Conservation (phyloP, 2,797 vertebrate species). For the Botia almorhae region DNA sequence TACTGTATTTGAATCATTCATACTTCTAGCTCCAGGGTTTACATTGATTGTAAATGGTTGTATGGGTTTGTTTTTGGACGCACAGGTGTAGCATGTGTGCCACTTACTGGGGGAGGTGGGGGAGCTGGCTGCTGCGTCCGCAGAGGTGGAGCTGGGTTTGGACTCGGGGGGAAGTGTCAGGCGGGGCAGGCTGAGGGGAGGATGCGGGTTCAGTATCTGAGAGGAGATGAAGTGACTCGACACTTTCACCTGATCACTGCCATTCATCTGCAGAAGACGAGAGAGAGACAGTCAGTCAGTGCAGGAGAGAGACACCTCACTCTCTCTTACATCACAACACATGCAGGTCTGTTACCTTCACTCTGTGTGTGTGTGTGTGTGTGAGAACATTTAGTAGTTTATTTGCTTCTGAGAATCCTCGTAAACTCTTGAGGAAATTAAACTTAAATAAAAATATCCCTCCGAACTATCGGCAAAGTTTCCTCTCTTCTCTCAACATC, state of each 20-base stretch:
- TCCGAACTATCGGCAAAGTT: neutral
- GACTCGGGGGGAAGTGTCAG: constrained; percentile 85
- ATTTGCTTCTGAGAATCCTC: neutral
- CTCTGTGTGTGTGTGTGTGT: neutral
- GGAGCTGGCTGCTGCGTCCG: constrained; percentile 86
- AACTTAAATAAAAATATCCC: neutral
- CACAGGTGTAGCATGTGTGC: constrained; percentile 15
- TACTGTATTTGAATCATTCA: no score
- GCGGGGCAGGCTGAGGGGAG: constrained; percentile 83
- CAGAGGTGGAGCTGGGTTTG: constrained; percentile 89
- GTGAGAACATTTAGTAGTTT: neutral
- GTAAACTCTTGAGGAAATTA: neutral
- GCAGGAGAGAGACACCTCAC: constrained; percentile 19
- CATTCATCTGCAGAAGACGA: constrained; percentile 84
- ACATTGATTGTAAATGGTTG: neutral
- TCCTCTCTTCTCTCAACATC: constrained; percentile 14
- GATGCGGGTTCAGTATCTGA: constrained; percentile 90
- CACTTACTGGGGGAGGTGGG: constrained; percentile 92
- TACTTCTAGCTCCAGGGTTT: neutral
- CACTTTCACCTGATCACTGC: constrained; percentile 92
- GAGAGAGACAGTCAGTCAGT: constrained; percentile 57
- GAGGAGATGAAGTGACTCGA: constrained; percentile 92
- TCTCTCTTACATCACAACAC: constrained; percentile 26
- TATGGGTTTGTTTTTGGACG: neutral
- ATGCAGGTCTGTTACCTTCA: constrained; percentile 1